Base-by-base conservation (phyloP, 2,797 vertebrate genomes). In the Leptodactylus fallax region DNA sequence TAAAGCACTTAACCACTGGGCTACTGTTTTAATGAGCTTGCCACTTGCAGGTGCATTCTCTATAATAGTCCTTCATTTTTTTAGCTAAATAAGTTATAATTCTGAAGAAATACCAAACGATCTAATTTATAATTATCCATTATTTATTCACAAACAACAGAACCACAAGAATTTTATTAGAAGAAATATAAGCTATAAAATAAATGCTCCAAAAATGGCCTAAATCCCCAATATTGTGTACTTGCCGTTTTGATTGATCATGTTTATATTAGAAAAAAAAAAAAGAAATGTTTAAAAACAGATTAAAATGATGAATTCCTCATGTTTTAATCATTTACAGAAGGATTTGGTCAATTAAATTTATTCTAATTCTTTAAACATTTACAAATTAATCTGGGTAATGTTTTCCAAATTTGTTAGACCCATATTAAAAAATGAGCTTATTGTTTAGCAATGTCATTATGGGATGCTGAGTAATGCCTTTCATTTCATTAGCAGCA, bases 331-430 rank as follows among this genome's bases (percentile, higher is more conserved):
- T 55, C 74, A 82, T 82, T 77, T 81, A 67, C 79, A 80, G n/a
- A 88, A 91, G 91, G 91, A 78, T 90, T 76, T 87, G 60, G 63
- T 90, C 91, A 92, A 94, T 92, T 93, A 93, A 90, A 79, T 79
- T 25, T 88, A 85, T 90, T 92, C 86, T 87, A 89, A 76, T 89
- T 90, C 74, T 77, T 86, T 87, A 90, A 87, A 90, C 81, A 86
- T 90, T 91, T 85, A 89, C 87, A 93, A 93, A 93, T 90, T 84
- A 87, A 92, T 90, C 83, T 83, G 74, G 84, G 89, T 85, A 61
- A 55, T 87, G 81, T 87, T 78, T 71, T 2, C 3, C 58, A 86
- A 88, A 91, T 91, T 90, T 90, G 60, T 87, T 83, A 90, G 83
- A 79, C 90, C 90, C 89, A 90, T 91, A 91, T 90, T 88, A 89